phyloP scores from a whole-genome alignment of 2,113 vertebrate genomes.

The Megaleporinus macrocephalus region DNA sequence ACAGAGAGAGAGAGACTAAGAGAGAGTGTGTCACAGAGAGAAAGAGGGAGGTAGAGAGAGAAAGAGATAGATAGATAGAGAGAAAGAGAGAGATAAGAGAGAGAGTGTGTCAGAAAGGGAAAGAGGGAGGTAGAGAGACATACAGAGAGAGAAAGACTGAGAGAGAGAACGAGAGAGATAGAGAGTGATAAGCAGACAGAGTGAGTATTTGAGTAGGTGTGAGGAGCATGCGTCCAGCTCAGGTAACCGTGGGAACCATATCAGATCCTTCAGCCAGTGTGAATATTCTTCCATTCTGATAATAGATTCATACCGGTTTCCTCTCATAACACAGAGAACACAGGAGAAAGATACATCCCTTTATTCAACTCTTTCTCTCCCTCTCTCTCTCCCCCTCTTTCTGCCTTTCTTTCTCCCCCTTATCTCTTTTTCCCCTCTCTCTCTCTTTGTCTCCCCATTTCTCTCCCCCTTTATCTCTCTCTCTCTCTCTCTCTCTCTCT shows the following conservation, averaged over 20 bases:
- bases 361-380: too few species aligned
- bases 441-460: background rate
- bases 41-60: background rate
- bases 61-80: background rate
- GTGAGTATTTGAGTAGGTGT: too few species aligned
- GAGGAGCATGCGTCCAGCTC: background rate
- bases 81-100: background rate
- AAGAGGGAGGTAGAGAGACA: background rate
- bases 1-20: too few species aligned
- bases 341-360: background rate
- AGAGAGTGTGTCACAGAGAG: background rate
- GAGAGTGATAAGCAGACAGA: too few species aligned
- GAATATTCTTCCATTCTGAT: background rate
- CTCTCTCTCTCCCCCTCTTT: background rate
- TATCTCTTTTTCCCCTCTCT: background rate
- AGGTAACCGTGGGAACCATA: background rate
- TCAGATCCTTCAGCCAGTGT: background rate
- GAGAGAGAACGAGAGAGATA: background rate
- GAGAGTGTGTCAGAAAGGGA: background rate
- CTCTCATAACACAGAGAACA: background rate
- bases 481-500: background rate
- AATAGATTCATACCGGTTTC: background rate
- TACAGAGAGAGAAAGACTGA: background rate
- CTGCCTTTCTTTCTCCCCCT: too few species aligned
- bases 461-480: background rate